Conservation (phyloP, 2,113 vertebrate species). For the Xyliphius kryptos region DNA sequence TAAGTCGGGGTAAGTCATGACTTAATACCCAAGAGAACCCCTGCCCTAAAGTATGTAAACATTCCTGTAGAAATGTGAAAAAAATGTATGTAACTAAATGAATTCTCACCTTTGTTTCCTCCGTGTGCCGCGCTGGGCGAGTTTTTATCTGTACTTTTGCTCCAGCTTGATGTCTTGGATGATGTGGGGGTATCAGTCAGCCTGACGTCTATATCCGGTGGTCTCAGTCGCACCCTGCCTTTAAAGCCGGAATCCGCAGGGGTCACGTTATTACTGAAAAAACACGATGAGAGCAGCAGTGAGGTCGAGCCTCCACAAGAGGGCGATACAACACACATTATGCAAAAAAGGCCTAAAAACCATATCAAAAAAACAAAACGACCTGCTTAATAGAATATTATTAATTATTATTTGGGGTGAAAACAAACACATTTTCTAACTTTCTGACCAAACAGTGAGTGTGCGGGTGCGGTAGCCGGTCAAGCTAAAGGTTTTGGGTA, state of each 20-base stretch:
- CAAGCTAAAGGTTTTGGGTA: too few relatives aligned
- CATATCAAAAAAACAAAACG: too few relatives aligned
- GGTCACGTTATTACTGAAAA: constrained; percentile 12
- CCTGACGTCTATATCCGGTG: constrained; percentile 32
- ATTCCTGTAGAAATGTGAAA: too few relatives aligned
- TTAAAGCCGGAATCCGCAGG: constrained; percentile 1
- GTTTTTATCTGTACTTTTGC: constrained; percentile 40
- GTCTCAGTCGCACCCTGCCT: constrained; percentile 47
- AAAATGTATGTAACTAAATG: background rate
- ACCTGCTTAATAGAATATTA: too few relatives aligned
- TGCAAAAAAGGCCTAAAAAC: background rate
- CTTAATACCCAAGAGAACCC: too few relatives aligned
- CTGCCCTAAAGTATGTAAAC: too few relatives aligned
- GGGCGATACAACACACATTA: background rate
- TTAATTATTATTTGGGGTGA: too few relatives aligned
- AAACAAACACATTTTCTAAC: too few relatives aligned
- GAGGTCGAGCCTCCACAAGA: background rate
- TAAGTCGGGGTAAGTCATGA: too few relatives aligned
- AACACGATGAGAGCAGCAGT: background rate
- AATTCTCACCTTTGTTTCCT: constrained; percentile 49
- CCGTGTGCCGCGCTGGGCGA: constrained; percentile 24
- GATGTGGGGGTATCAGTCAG: background rate
- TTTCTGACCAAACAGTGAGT: too few relatives aligned
- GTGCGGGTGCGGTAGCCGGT: too few relatives aligned
- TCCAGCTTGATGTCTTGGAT: constrained; percentile 8